Evolutionary conservation across 1,140 invertebrate species (phyloP).

Genomic region (Parapsyche elsis): DNA sequence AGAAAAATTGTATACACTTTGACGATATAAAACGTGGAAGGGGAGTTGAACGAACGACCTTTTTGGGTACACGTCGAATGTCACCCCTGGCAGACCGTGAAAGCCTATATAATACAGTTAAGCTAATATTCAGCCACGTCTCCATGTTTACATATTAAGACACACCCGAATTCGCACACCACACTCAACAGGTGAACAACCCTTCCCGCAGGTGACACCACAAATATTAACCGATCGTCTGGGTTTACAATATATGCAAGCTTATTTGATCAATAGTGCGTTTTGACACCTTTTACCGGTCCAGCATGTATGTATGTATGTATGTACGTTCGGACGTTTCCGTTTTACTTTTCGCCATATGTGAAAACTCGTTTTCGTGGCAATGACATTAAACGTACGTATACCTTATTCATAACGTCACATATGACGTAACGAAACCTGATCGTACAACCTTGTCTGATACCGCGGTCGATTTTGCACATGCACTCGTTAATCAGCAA

Average conservation of each 20-base stretch:
- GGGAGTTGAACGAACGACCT: slow-evolving; percentile 34
- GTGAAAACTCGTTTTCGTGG: slow-evolving; percentile 37
- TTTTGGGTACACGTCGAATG: slow-evolving; percentile 36
- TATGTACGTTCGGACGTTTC: no score
- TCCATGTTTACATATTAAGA: slow-evolving; percentile 47
- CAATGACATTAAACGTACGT: slow-evolving; percentile 38
- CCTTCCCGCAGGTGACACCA: neutral
- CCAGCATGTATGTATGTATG: no score
- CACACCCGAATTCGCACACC: slow-evolving; percentile 43
- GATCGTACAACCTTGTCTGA: slow-evolving; percentile 36
- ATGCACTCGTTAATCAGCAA: neutral
- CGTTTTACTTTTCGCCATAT: slow-evolving; percentile 9
- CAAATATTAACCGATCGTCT: neutral
- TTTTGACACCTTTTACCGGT: no score
- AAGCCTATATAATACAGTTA: slow-evolving; percentile 43
- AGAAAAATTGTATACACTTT: no score
- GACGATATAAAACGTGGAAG: no score
- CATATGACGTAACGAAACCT: slow-evolving; percentile 42
- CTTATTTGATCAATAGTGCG: no score
- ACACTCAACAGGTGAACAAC: slow-evolving; percentile 27
- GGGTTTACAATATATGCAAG: no score
- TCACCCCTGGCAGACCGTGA: slow-evolving; percentile 48
- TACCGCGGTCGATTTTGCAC: neutral
- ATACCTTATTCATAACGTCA: slow-evolving; percentile 31
- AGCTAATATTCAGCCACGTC: slow-evolving; percentile 43